Evolutionary conservation across 2,888 invertebrate genomes (phyloP), one percentile per base, ranked within the genome.

Genomic region (Crocallis elinguaria): DNA sequence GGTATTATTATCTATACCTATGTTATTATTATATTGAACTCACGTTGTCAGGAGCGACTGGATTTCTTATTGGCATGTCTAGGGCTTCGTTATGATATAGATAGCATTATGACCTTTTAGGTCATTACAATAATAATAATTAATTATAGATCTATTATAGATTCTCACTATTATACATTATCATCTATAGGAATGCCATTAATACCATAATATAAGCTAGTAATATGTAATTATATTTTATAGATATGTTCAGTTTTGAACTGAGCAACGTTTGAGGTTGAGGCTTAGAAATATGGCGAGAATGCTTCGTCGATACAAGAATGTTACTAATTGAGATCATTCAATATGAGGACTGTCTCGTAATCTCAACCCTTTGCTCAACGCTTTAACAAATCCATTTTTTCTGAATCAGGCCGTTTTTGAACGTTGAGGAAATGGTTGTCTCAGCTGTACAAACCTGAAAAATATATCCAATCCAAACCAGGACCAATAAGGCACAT

Each of bases 11-110:
- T 29, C 4, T 12, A 1, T 29, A 11, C 9, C 9, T 25, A 2
- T n/a, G 19, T 32, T 45, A 14, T 27, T 35, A 23, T n/a, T n/a
- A 30, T 32, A 41, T 36, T 23, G 33, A 37, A 36, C 23, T 39
- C 36, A 35, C 30, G 52, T 46, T 46, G 46, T 14, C 30, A 19
- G 29, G 29, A 21, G 43, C 11, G 19, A 6, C 3, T 1, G 46
- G 33, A 23, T 16, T 45, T 30, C 35, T 29, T 52, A 30, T 52
- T 46, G 45, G 46, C 52, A 42, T 37, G 36, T 46, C 41, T 41
- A 46, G 45, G 45, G 17, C 46, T 30, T 17, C 1, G 27, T 13
- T 36, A 23, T 19, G 32, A 41, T 44, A 45, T 3, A 3, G 52
- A 52, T 46, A 51, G 36, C 39, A 45, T 16, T 33, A 36, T 7